Base-by-base conservation (phyloP, 2,113 vertebrate genomes). In the Bambusicola thoracicus region DNA sequence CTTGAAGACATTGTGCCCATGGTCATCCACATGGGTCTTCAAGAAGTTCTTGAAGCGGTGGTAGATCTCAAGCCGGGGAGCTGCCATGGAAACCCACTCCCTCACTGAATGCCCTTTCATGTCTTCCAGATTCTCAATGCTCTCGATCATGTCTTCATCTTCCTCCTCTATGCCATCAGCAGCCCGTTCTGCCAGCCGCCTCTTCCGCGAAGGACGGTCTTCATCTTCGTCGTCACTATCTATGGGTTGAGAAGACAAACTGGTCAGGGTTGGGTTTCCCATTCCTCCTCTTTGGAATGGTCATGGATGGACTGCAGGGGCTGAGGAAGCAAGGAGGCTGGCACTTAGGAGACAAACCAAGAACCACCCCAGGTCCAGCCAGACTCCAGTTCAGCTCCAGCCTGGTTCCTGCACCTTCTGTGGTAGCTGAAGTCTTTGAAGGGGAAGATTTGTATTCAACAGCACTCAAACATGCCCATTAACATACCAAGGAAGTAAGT, bases 31-130 rank as follows among this genome's bases (percentile, higher is more conserved):
- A 1, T 99, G 99, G 1, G 99, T 99, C 75, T 99, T 98, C 94
- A 99, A 96, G 89, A 99, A 99, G 97, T 99, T 99, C 97, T 99
- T 99, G 97, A 99, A 99, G 90, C 99, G 98, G 97, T 99, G 99
- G 97, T 99, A 99, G 97, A 99, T 99, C 97, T 99, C 99, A 61
- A 99, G 98, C 1, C 99, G 98, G 1, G 99, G 99, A 1, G 98
- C 99, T 0, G 98, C 98, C 99, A 99, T 99, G 92, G 99, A 99
- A 41, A 99, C 99, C 99, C 99, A 99, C 95, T 99, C 99, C 15
- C 99, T 98, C 84, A 99, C 99, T 0, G 99, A 98, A 97, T 99
- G 99, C 13, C 99, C 99, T 94, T 99, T 99, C 98, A 99, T 99
- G 93, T 99, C 99, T 90, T 99, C 99, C 96, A 99, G 97, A 94